Base-by-base conservation (phyloP, 2,888 invertebrate species). In the Drosophila neonasuta region DNA sequence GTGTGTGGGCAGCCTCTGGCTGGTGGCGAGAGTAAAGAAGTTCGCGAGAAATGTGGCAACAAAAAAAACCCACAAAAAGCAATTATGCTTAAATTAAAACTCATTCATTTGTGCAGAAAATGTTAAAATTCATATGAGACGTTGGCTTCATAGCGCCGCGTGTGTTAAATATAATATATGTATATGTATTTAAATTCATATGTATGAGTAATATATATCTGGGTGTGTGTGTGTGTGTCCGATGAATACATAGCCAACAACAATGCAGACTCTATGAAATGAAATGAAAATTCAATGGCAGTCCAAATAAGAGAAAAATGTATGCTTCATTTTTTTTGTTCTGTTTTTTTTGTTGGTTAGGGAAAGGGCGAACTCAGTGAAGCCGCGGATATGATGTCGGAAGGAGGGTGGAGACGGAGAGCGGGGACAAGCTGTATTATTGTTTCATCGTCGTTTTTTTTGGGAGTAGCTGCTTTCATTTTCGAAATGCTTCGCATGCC, bases 1-100 rank as follows among this genome's bases (percentile, higher is more conserved):
- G 24, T 24, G 24, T 24, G 24, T 30, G 17, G 48, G 36, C 34
- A 50, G 46, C n/a, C 49, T 34, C 6, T 10, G 24, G 34, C 57
- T 45, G 62, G 13, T 24, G 17, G 30, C n/a, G n/a, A 11, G 36
- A 36, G 13, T 9, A 20, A 39, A 74, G 58, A 50, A 61, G 52
- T 71, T 73, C 60, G 54, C 32, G 68, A 50, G 48, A 54, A 76
- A 59, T 60, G 59, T 50, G 56, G 17, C 32, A 34, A 49, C 39
- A 65, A 71, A 55, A 55, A 77, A 77, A 75, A 64, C 61, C 86
- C 84, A 73, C 86, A 68, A 79, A 84, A 84, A 84, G 83, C 83
- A 84, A 84, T 84, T 84, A 84, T 87, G 87, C 83, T 84, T 86
- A 83, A 84, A 84, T 84, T 87, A 86, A 84, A 84, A 87, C 83